phyloP scores from a whole-genome alignment of 2,797 vertebrate species.

The Sebastes melanostomus region DNA sequence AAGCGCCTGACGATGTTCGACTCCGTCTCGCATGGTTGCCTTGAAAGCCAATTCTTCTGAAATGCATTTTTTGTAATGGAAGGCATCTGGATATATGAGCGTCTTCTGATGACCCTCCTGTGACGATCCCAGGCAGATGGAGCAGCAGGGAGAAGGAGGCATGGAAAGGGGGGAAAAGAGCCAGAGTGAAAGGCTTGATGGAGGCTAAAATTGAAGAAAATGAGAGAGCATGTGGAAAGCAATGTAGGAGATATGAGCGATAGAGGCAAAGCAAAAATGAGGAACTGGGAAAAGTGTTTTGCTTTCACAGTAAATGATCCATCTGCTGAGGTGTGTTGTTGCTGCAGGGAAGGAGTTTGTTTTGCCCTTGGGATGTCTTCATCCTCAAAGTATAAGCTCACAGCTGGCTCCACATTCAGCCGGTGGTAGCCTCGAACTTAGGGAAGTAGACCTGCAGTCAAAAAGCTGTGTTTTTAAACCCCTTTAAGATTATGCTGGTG shows the following conservation, averaged over 20 bases:
- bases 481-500: not conserved
- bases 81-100: conserved; percentile 62
- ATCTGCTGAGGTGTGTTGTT: conserved; percentile 45
- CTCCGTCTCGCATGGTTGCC: conserved; percentile 23
- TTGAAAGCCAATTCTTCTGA: conserved; percentile 59
- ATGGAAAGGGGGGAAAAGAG: conserved; percentile 1
- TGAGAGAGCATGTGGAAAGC: conserved; percentile 12
- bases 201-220: conserved; percentile 25
- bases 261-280: conserved; percentile 18
- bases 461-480: conserved; percentile 10
- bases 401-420: conserved; percentile 39
- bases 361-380: conserved; percentile 46
- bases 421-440: conserved; percentile 21
- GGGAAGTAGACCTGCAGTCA: conserved; percentile 19
- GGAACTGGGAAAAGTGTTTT: conserved; percentile 27
- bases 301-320: conserved; percentile 42
- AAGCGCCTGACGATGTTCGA: not conserved
- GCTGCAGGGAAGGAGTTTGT: conserved; percentile 45
- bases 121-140: conserved; percentile 53
- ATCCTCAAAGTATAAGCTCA: conserved; percentile 42
- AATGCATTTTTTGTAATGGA: conserved; percentile 52
- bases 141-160: conserved; percentile 20
- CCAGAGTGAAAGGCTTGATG: conserved; percentile 15
- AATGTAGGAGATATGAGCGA: conserved; percentile 27
- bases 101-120: conserved; percentile 45